These are phyloP conservation scores for Notocelia uddmanniana DNA, from an alignment of 2,888 invertebrate species.

Conservation along the genomic window DNA sequence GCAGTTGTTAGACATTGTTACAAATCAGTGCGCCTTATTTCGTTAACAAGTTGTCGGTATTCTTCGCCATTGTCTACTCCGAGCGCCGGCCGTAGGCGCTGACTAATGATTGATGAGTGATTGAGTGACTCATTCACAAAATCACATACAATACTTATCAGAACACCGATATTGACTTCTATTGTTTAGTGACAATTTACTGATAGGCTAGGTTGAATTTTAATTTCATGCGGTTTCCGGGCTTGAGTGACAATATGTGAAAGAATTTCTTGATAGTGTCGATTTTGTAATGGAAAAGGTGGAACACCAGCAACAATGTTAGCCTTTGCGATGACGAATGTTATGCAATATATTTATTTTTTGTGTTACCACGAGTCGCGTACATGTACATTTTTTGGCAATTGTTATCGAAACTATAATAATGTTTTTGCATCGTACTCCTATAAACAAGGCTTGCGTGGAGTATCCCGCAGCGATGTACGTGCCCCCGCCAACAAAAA, in stretches of 20 bases:
- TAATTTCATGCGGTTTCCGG: slow-evolving; percentile 25
- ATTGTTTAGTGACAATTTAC: slow-evolving; percentile 38
- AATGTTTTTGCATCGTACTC: slow-evolving; percentile 66
- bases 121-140: slow-evolving; percentile 74
- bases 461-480: slow-evolving; percentile 72
- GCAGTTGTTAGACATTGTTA: slow-evolving; percentile 49
- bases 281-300: background rate
- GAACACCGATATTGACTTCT: slow-evolving; percentile 45
- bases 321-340: background rate
- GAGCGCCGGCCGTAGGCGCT: slow-evolving; percentile 64
- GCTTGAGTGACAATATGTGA: slow-evolving; percentile 12
- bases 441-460: slow-evolving; percentile 62
- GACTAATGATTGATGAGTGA: slow-evolving; percentile 77
- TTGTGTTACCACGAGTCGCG: slow-evolving; percentile 61
- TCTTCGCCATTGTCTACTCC: slow-evolving; percentile 64
- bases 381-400: slow-evolving; percentile 67
- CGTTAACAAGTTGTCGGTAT: slow-evolving; percentile 57
- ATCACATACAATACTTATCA: slow-evolving; percentile 67
- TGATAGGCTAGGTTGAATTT: slow-evolving; percentile 22
- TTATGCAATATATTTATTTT: slow-evolving; percentile 14
- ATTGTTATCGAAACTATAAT: slow-evolving; percentile 63
- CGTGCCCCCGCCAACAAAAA: slow-evolving; percentile 79
- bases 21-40: slow-evolving; percentile 55
- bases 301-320: background rate
- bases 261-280: slow-evolving; percentile 12